Evolutionary conservation across 2,888 invertebrate species (phyloP), one percentile per base, ranked within the genome.

Genomic region (Mystacides longicornis): DNA sequence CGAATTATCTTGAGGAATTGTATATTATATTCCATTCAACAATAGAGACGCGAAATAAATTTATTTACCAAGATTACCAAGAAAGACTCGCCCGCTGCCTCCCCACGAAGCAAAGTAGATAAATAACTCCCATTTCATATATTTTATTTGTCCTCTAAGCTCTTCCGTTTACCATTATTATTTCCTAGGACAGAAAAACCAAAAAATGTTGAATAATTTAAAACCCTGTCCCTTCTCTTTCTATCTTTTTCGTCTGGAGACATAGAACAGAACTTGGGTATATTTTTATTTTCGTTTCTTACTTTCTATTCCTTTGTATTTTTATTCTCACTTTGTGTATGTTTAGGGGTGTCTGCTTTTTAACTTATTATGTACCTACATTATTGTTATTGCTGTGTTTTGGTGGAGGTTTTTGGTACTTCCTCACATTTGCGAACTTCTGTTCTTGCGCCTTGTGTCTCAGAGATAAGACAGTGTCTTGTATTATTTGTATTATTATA

Each of bases 201-300:
- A 45, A 45, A 37, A 45, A 21, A 45, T 20, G 45, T 21, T 45
- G 45, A 45, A 45, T 45, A 20, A 45, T 45, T 45, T 45, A 45
- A 45, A 19, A 21, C 21, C 45, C 16, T 19, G 45, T 45, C 45
- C 14, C 14, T 37, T 37, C 14, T 37, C 14, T 37, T 37, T 37
- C 37, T 37, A n/a, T 14, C 37, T 37, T 37, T 37, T 14, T 16
- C 20, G 45, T 21, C 20, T 45, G 20, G 19, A 3, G 19, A 11
- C 9, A 21, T 21, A 45, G 3, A 45, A 19, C n/a, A n/a, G 45
- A 45, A 3, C 45, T 9, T 45, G 45, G 4, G 14, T 31, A 9
- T 31, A 14, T 31, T n/a, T 45, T 45, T 45, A 21, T 21, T 45
- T 21, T 45, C 45, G 11, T 45, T 19, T 43, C 43, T 18, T 43